Evolutionary conservation across 37 sponge, comb jelly and placozoan species (phyloP).

Genomic region (Oopsacas minuta): DNA sequence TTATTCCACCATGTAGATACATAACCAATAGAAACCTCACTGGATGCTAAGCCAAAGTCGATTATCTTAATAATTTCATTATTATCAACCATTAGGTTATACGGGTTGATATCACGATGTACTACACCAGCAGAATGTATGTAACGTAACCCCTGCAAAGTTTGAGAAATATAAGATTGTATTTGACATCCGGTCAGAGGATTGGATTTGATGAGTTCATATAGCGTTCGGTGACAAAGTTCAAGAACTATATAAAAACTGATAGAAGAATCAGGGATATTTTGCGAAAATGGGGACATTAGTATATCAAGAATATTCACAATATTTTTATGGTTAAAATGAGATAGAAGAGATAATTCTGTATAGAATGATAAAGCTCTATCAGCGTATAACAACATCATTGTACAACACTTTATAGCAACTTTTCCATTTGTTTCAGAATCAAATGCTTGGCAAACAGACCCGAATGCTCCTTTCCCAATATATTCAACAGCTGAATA

Average conservation of each 20-base stretch:
- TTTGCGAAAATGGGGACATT: neutral
- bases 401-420: neutral
- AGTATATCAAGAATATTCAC: neutral
- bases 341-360: neutral
- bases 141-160: neutral
- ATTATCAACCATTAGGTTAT: neutral
- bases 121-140: neutral
- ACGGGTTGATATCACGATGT: neutral
- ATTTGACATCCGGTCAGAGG: neutral
- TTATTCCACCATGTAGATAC: conserved; percentile 1
- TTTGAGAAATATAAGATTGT: neutral
- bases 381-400: neutral
- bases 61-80: neutral
- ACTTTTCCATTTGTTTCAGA: neutral
- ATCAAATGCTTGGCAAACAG: neutral
- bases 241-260: neutral
- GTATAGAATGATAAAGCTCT: neutral
- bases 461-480: neutral
- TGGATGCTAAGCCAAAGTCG: neutral
- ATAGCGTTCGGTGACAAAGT: neutral
- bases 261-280: neutral
- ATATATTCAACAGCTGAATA: neutral
- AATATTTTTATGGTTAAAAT: neutral
- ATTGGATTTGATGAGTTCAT: neutral
- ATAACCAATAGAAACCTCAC: neutral